A percentile compares a stretch with the other conserved stretches of the same genome.
Conservation (phyloP, 2,888 invertebrate species). For the Drosophila kanekoi region DNA sequence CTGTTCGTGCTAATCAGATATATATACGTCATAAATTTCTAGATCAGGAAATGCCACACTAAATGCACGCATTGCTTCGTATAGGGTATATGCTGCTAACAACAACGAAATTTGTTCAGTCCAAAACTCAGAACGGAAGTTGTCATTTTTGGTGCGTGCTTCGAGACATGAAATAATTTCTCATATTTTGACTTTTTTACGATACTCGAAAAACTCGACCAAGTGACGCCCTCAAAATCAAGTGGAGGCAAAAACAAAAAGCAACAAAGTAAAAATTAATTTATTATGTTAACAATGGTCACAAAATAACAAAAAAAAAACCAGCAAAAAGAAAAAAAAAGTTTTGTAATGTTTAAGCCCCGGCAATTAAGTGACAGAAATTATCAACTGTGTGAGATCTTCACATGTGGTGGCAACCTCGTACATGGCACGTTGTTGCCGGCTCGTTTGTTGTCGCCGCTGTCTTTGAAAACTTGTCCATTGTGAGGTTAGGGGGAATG, state of each 20-base stretch:
- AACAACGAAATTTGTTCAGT: background rate
- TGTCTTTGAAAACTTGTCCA: slow-evolving; percentile 30
- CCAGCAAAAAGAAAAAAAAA: slow-evolving; percentile 31
- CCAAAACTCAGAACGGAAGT: slow-evolving; percentile 43
- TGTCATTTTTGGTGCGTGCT: slow-evolving; percentile 49
- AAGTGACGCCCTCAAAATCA: slow-evolving; percentile 30
- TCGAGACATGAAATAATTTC: slow-evolving; percentile 38
- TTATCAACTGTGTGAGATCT: slow-evolving; percentile 74
- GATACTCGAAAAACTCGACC: slow-evolving; percentile 25
- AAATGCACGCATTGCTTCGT: background rate
- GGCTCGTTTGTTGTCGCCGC: slow-evolving; percentile 52
- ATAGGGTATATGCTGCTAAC: slow-evolving; percentile 14
- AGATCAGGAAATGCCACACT: too few species aligned
- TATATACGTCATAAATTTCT: too few species aligned
- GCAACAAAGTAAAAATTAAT: slow-evolving; percentile 59
- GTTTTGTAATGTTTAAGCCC: slow-evolving; percentile 78
- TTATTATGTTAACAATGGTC: slow-evolving; percentile 76
- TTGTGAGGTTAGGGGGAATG: slow-evolving; percentile 2
- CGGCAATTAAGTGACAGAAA: slow-evolving; percentile 77
- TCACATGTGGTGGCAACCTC: slow-evolving; percentile 65
- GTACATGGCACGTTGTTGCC: slow-evolving; percentile 25
- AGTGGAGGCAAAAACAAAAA: slow-evolving; percentile 6
- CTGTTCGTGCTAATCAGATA: too few species aligned
- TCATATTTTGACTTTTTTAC: slow-evolving; percentile 56
- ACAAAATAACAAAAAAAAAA: slow-evolving; percentile 1